Percentiles rank a stretch among this genome's conserved stretches.
Conservation (phyloP, 2,888 invertebrate genomes). For the Pterostichus niger region DNA sequence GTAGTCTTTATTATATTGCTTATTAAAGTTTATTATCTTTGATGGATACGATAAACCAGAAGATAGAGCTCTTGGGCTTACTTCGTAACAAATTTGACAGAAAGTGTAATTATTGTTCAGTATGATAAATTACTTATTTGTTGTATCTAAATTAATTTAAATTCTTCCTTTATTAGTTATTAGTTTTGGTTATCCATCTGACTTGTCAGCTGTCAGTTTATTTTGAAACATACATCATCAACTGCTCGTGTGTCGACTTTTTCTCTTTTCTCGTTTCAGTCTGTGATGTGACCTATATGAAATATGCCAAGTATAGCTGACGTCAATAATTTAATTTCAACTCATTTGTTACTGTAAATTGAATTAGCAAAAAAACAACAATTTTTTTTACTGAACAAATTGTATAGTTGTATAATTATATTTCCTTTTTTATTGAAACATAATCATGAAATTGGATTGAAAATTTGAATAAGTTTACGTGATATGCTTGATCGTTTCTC, state of each 20-base stretch:
- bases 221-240: constrained; percentile 55
- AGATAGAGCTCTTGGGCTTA: no score
- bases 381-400: no score
- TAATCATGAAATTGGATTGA: not conserved
- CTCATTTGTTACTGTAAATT: constrained; percentile 6
- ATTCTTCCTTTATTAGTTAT: constrained; percentile 52
- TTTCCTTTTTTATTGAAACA: not conserved
- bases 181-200: constrained; percentile 51
- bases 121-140: constrained; percentile 39
- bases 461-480: not conserved
- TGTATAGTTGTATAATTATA: not conserved
- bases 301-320: constrained; percentile 2
- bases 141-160: constrained; percentile 55
- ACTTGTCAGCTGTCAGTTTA: constrained; percentile 50
- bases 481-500: not conserved
- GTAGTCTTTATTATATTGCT: no score
- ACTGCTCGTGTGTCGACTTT: constrained; percentile 24
- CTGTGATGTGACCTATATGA: constrained; percentile 7
- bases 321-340: constrained; percentile 8
- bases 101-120: constrained; percentile 30
- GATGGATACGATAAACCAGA: no score
- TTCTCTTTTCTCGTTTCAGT: constrained; percentile 26
- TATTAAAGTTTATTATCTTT: no score
- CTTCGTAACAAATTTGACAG: constrained; percentile 28
- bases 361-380: no score